Evolutionary conservation across 2,113 vertebrate genomes (phyloP).

Genomic region (Manacus vitellinus): DNA sequence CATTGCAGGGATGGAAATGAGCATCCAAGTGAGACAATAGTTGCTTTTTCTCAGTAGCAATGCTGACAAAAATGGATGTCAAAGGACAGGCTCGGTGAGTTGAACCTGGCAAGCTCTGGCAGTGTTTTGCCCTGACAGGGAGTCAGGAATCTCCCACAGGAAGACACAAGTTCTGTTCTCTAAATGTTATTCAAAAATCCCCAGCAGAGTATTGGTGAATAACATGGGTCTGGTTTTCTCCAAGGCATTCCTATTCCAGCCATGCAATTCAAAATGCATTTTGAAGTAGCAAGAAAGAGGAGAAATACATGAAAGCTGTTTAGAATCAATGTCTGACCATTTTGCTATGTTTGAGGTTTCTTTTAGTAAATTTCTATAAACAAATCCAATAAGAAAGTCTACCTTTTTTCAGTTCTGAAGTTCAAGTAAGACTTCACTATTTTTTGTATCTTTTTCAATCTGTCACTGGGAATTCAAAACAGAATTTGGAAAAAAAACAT

Average conservation of each 20-base stretch:
- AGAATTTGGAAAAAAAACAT: not conserved
- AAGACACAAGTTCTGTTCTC: not conserved
- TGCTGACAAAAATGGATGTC: not conserved
- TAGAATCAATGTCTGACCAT: not conserved
- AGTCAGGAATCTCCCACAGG: not conserved
- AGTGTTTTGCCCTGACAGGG: not conserved
- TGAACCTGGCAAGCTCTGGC: not conserved
- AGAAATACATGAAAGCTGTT: not conserved
- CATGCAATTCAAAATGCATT: not conserved
- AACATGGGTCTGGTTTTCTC: not conserved
- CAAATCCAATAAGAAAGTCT: not conserved
- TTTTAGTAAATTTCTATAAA: not conserved
- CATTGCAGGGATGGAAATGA: not conserved
- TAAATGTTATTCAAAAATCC: not conserved
- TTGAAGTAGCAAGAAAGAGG: not conserved
- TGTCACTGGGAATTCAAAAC: not conserved
- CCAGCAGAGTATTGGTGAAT: not conserved
- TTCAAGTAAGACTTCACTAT: not conserved
- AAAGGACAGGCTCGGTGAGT: not conserved
- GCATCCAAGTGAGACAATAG: not conserved
- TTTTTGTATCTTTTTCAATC: not conserved
- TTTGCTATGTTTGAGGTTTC: not conserved
- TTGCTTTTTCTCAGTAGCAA: not conserved
- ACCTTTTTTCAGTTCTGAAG: not conserved
- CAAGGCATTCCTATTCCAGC: not conserved